phyloP scores from a whole-genome alignment of 2,888 invertebrate species.

The Pachycephus smyrnensis region DNA sequence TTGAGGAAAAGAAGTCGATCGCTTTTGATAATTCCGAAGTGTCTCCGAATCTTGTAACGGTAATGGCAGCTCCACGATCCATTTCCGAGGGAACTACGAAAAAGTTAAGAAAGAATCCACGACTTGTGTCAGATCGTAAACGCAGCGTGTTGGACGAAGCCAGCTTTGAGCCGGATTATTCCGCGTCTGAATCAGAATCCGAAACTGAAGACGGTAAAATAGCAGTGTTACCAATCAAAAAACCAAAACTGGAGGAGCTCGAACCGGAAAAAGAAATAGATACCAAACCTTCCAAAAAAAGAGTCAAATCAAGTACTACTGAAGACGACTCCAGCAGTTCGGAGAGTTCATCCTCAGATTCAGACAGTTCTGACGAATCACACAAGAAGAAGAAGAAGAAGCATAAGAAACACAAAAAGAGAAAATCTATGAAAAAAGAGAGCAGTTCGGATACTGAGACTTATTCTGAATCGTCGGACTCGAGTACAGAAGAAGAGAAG shows the following conservation, averaged over 20 bases:
- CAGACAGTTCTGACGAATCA: conserved; percentile 66
- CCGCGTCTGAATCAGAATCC: conserved; percentile 75
- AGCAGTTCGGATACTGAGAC: conserved; percentile 74
- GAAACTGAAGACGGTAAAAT: conserved; percentile 64
- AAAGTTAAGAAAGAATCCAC: conserved; percentile 56
- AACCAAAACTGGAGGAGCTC: conserved; percentile 44
- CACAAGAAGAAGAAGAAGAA: conserved; percentile 73
- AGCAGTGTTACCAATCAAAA: conserved; percentile 42
- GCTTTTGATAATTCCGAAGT: conserved; percentile 36
- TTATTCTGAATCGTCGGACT: conserved; percentile 74
- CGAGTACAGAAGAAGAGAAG: conserved; percentile 75
- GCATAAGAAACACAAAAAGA: conserved; percentile 73
- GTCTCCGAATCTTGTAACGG: conserved; percentile 22
- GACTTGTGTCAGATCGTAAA: conserved; percentile 71
- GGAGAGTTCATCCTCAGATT: conserved; percentile 68
- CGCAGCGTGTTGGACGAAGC: conserved; percentile 80
- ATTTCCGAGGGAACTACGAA: conserved; percentile 48
- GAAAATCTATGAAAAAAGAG: conserved; percentile 70
- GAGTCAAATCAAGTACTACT: conserved; percentile 69
- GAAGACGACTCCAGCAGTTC: conserved; percentile 69
- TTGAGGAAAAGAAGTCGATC: conserved; percentile 36
- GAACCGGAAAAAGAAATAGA: conserved; percentile 51
- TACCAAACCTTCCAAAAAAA: conserved; percentile 61
- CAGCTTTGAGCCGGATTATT: conserved; percentile 81
- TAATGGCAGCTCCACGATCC: conserved; percentile 38